phyloP scores from a whole-genome alignment of 2,888 invertebrate species.

The Odiellus spinosus region DNA sequence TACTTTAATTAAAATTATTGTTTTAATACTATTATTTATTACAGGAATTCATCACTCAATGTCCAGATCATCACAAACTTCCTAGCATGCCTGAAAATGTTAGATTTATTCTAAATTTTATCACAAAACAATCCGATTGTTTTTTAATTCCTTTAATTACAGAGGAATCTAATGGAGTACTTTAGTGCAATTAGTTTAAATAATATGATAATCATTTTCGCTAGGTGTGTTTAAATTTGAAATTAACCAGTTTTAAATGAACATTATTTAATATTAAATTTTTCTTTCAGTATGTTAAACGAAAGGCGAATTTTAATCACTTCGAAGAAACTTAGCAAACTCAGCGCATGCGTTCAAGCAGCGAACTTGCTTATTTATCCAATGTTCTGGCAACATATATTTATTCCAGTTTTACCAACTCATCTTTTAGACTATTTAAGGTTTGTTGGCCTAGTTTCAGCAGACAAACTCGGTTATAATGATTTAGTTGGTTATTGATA shows the following conservation, averaged over 20 bases:
- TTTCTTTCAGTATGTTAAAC: slow-evolving; percentile 53
- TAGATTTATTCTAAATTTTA: slow-evolving; percentile 37
- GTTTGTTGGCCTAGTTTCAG: too few relatives aligned
- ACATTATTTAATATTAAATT: background rate
- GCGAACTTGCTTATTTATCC: slow-evolving; percentile 89
- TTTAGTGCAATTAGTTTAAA: slow-evolving; percentile 88
- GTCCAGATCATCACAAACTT: slow-evolving; percentile 62
- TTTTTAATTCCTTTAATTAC: slow-evolving; percentile 22
- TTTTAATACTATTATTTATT: slow-evolving; percentile 36
- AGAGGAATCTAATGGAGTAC: slow-evolving; percentile 93
- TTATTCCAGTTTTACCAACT: slow-evolving; percentile 82
- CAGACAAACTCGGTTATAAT: too few relatives aligned
- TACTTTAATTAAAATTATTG: too few relatives aligned
- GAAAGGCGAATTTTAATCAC: slow-evolving; percentile 87
- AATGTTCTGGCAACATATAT: slow-evolving; percentile 98
- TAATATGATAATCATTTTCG: slow-evolving; percentile 91
- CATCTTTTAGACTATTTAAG: slow-evolving; percentile 72
- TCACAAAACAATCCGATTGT: background rate
- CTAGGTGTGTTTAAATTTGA: slow-evolving; percentile 36
- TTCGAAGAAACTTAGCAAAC: slow-evolving; percentile 67
- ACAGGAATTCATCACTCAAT: slow-evolving; percentile 59
- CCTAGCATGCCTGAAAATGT: slow-evolving; percentile 94
- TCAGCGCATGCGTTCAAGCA: slow-evolving; percentile 72
- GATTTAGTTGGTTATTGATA: too few relatives aligned
- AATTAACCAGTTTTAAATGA: background rate